These are phyloP conservation scores for Arctopsyche grandis DNA, from an alignment of 1,140 invertebrate genomes.

Conservation along the genomic window DNA sequence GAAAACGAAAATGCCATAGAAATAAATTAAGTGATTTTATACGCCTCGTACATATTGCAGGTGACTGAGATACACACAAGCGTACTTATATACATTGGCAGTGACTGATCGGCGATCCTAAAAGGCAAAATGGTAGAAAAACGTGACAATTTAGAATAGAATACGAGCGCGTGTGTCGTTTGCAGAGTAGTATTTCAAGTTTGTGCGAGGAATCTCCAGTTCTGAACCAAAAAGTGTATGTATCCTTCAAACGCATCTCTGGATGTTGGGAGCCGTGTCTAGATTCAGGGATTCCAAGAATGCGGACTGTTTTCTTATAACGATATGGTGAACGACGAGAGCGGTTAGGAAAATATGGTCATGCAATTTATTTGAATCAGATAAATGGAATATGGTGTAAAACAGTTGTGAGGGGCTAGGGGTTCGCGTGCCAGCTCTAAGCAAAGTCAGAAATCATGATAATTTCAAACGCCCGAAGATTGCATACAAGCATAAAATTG, in stretches of 20 bases:
- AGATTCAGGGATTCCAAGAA: conserved; percentile 36
- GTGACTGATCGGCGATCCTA: neutral
- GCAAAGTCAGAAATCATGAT: too few relatives aligned
- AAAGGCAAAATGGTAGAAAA: neutral
- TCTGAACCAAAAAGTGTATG: conserved; percentile 21
- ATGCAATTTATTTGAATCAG: conserved; percentile 40
- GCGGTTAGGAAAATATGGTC: conserved; percentile 32
- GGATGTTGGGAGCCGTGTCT: conserved; percentile 13
- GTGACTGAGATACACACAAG: neutral
- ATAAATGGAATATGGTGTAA: conserved; percentile 35
- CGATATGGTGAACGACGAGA: conserved; percentile 31
- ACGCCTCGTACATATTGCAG: neutral
- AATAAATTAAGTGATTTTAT: neutral
- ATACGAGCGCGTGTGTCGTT: neutral
- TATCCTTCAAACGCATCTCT: conserved; percentile 27
- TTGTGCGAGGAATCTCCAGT: neutral
- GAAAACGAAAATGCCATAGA: neutral
- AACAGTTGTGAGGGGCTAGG: neutral
- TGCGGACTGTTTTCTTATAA: neutral
- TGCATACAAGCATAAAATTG: neutral
- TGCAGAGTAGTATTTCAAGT: neutral
- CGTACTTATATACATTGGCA: neutral
- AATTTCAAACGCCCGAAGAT: neutral
- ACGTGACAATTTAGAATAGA: conserved; percentile 8
- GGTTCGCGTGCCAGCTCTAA: conserved; percentile 1